A percentile compares a stretch with the other conserved stretches of the same genome.
Conservation (phyloP, 2,888 invertebrate genomes). For the Ectemnius continuus region DNA sequence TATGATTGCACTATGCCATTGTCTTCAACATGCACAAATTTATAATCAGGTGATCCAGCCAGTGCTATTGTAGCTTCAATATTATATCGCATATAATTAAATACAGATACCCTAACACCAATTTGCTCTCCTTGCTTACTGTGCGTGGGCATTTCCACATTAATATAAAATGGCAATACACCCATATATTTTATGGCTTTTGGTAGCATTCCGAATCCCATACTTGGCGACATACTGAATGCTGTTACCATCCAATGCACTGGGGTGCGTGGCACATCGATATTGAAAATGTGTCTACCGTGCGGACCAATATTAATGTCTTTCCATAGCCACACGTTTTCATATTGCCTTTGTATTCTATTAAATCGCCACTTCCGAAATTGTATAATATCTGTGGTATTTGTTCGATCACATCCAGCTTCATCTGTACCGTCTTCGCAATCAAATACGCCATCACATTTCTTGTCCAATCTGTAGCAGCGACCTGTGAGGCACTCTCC, state of each 20-base stretch:
- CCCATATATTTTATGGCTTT: conserved; percentile 92
- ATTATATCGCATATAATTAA: conserved; percentile 93
- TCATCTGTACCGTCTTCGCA: conserved; percentile 94
- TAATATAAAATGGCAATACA: conserved; percentile 95
- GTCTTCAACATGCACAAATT: conserved; percentile 94
- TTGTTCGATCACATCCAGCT: conserved; percentile 84
- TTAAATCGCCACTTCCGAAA: conserved; percentile 93
- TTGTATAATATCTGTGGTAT: conserved; percentile 84
- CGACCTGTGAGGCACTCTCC: conserved; percentile 90
- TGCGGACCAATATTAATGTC: conserved; percentile 96
- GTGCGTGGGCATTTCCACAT: conserved; percentile 92
- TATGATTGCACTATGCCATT: conserved; percentile 91
- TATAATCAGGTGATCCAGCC: conserved; percentile 90
- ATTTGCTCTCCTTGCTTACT: conserved; percentile 96
- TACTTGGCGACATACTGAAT: conserved; percentile 91
- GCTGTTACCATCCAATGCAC: conserved; percentile 96
- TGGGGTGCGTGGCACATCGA: conserved; percentile 90
- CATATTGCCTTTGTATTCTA: conserved; percentile 93
- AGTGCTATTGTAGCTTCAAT: conserved; percentile 94
- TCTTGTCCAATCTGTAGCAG: conserved; percentile 87
- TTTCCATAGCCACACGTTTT: conserved; percentile 97
- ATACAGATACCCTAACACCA: conserved; percentile 93
- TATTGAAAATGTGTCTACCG: conserved; percentile 91
- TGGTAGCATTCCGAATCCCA: conserved; percentile 92
- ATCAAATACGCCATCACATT: conserved; percentile 88